Conservation (phyloP, 92 coral and sea anemone genomes). For the Muricea muricata region DNA sequence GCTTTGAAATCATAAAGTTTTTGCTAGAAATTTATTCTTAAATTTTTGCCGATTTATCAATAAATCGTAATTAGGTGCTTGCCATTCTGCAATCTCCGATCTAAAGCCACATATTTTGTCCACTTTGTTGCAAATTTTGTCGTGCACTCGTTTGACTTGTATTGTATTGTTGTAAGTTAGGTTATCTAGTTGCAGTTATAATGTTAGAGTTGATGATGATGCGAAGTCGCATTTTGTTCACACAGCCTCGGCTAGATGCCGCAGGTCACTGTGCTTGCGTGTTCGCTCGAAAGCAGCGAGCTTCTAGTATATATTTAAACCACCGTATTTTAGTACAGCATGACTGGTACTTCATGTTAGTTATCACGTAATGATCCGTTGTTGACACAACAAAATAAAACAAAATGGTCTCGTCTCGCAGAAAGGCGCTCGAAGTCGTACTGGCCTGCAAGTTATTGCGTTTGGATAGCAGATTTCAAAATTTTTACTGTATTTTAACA, state of each 20-base stretch:
- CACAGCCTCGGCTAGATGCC: slow-evolving; percentile 6
- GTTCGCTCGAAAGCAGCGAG: slow-evolving; percentile 1
- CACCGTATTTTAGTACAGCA: neutral
- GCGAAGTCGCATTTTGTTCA: neutral
- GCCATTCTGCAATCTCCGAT: neutral
- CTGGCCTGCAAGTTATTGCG: too few relatives aligned
- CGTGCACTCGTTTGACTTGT: neutral
- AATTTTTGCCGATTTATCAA: too few relatives aligned
- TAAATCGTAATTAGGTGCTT: neutral
- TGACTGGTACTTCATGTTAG: neutral
- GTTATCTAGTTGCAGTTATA: neutral
- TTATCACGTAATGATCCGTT: slow-evolving; percentile 18
- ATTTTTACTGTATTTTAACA: too few relatives aligned
- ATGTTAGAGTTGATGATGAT: neutral
- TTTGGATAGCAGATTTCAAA: too few relatives aligned
- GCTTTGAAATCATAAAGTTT: too few relatives aligned
- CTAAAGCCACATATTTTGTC: neutral
- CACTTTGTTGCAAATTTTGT: neutral
- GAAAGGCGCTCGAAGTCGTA: neutral
- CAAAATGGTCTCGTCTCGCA: neutral
- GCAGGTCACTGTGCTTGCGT: neutral
- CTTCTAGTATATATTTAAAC: slow-evolving; percentile 6
- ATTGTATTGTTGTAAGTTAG: neutral
- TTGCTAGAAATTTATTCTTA: too few relatives aligned
- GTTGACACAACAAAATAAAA: slow-evolving; percentile 32